Percentiles rank a stretch among this genome's conserved stretches.
phyloP scores from a whole-genome alignment of 1,140 invertebrate genomes.

The Macrobrachium nipponense region DNA sequence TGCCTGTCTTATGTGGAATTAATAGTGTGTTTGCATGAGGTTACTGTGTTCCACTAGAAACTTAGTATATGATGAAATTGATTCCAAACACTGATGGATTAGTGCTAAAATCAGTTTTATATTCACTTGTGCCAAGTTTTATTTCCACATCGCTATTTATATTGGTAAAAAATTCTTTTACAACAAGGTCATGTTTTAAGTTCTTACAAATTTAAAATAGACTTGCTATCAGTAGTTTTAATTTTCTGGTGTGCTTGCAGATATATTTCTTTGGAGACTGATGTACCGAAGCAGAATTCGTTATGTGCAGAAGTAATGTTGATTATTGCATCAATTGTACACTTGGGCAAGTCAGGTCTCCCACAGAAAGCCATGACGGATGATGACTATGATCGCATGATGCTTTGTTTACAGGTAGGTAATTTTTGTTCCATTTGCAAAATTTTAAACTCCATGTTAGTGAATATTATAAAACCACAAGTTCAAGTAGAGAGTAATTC shows the following conservation, averaged over 20 bases:
- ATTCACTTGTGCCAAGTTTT: too few relatives aligned
- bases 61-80: too few relatives aligned
- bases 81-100: too few relatives aligned
- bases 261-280: slow-evolving; percentile 66
- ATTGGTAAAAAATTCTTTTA: too few relatives aligned
- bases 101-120: too few relatives aligned
- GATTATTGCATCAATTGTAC: slow-evolving; percentile 87
- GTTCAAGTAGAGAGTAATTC: too few relatives aligned
- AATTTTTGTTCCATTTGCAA: neutral
- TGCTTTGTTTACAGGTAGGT: slow-evolving; percentile 77
- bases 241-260: slow-evolving; percentile 10
- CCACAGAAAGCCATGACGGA: slow-evolving; percentile 85
- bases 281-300: slow-evolving; percentile 72
- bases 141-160: too few relatives aligned
- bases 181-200: too few relatives aligned
- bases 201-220: neutral
- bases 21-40: too few relatives aligned
- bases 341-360: slow-evolving; percentile 80
- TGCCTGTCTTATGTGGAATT: too few relatives aligned
- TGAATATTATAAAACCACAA: too few relatives aligned
- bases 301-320: slow-evolving; percentile 89
- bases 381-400: slow-evolving; percentile 92
- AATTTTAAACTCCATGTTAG: neutral
- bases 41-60: too few relatives aligned
- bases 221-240: neutral